A percentile compares a stretch with the other conserved stretches of the same genome.
phyloP scores from a whole-genome alignment of 2,113 vertebrate species.

The Sceloporus tristichus region DNA sequence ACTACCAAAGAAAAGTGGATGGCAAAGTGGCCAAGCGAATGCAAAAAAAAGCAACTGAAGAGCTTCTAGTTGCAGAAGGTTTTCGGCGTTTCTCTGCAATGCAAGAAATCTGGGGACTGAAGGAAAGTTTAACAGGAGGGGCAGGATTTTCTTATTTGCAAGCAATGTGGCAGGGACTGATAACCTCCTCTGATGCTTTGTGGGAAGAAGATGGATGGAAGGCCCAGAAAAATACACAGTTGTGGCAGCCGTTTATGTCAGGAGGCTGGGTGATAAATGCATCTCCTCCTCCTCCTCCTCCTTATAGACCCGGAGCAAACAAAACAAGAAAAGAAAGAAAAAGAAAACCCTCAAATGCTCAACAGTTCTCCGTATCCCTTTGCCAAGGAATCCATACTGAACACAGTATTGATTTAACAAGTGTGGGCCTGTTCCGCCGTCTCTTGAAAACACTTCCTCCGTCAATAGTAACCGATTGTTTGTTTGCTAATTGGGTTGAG shows the following conservation, averaged over 20 bases:
- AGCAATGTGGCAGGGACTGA: too few species aligned
- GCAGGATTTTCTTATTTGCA: too few species aligned
- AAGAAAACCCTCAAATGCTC: neutral
- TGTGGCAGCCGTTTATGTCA: neutral
- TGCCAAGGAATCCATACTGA: neutral
- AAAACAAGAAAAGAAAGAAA: neutral
- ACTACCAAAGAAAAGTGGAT: too few species aligned
- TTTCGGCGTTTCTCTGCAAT: too few species aligned
- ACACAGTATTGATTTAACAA: constrained; percentile 61
- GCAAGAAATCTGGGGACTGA: too few species aligned
- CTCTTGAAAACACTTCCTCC: constrained; percentile 59
- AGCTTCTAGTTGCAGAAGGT: too few species aligned
- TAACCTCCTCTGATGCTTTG: neutral
- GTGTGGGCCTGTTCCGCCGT: constrained; percentile 74
- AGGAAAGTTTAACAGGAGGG: too few species aligned
- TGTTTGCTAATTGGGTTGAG: constrained; percentile 64
- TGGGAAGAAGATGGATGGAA: neutral
- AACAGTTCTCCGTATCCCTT: neutral
- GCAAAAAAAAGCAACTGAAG: too few species aligned
- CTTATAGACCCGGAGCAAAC: neutral
- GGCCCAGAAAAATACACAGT: neutral
- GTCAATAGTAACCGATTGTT: constrained; percentile 79
- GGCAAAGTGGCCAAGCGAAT: too few species aligned
- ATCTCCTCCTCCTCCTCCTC: neutral
- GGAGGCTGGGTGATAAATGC: neutral